These are phyloP conservation scores for Entelurus aequoreus DNA, from an alignment of 2,113 vertebrate genomes.

Conservation along the genomic window DNA sequence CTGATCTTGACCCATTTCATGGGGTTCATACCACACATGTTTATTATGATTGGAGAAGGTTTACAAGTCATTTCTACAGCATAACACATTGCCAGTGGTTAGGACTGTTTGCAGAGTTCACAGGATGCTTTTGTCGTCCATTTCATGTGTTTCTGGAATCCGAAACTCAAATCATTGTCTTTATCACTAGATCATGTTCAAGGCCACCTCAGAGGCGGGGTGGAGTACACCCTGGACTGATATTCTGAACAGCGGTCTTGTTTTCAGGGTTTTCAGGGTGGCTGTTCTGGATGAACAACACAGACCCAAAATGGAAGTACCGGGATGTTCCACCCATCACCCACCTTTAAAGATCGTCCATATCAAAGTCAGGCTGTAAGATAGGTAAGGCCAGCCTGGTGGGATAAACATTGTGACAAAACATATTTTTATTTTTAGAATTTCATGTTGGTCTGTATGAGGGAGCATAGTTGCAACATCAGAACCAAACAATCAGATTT, in stretches of 20 bases:
- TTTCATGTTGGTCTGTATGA: no score
- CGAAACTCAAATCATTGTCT: conserved; percentile 1
- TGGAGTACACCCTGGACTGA: background rate
- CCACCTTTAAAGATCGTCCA: no score
- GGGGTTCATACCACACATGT: conserved; percentile 30
- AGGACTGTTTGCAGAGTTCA: background rate
- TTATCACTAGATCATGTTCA: background rate
- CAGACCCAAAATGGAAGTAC: no score
- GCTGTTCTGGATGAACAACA: no score
- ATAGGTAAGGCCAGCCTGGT: no score
- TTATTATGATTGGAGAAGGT: conserved; percentile 2
- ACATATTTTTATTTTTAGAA: no score
- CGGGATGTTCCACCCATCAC: no score
- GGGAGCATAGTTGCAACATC: no score
- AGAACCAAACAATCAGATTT: no score
- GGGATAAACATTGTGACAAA: no score
- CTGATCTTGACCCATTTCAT: conserved; percentile 54
- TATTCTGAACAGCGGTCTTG: background rate
- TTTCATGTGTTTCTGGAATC: background rate
- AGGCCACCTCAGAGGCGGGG: background rate
- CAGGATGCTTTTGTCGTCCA: background rate
- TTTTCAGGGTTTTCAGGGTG: no score
- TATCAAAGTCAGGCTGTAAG: no score
- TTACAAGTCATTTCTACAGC: background rate
- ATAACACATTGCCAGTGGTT: background rate